phyloP scores from a whole-genome alignment of 2,888 invertebrate genomes.

The Bellardia pandia region DNA sequence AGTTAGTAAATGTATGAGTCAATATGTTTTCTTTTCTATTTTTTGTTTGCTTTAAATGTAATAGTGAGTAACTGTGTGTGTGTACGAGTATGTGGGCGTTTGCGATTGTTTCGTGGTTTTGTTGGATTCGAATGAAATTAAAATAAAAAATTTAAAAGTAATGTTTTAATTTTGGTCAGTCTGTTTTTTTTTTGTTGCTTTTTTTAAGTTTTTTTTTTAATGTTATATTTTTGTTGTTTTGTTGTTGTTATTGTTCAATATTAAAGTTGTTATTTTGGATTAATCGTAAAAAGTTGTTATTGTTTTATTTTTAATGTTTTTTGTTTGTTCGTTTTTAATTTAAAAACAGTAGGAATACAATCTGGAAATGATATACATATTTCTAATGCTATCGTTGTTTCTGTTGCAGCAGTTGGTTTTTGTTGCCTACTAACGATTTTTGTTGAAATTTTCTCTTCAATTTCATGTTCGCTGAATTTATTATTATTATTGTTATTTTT shows the following conservation, averaged over 20 bases:
- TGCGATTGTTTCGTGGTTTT: slow-evolving; percentile 29
- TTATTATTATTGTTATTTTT: slow-evolving; percentile 52
- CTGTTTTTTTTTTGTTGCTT: not conserved
- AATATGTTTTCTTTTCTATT: not conserved
- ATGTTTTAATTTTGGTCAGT: slow-evolving; percentile 43
- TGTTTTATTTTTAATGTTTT: slow-evolving; percentile 41
- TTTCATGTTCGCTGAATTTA: slow-evolving; percentile 58
- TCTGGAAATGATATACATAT: slow-evolving; percentile 13
- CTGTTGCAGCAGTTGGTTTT: slow-evolving; percentile 38
- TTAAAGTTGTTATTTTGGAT: slow-evolving; percentile 52
- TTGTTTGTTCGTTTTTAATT: slow-evolving; percentile 46
- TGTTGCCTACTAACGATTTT: slow-evolving; percentile 54
- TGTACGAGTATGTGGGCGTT: not conserved
- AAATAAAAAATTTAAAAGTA: slow-evolving; percentile 2
- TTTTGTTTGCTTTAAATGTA: not conserved
- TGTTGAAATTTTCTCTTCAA: slow-evolving; percentile 49
- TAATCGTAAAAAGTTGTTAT: slow-evolving; percentile 33
- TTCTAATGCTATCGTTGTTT: slow-evolving; percentile 46
- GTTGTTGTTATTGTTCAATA: not conserved
- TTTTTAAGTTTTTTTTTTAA: not conserved
- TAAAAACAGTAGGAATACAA: not conserved
- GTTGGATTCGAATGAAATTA: slow-evolving; percentile 17
- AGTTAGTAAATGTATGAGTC: slow-evolving; percentile 46
- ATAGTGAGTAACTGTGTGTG: not conserved
- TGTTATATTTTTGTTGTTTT: slow-evolving; percentile 23